Conservation (phyloP, 2,888 invertebrate species). For the Lepidonotus clava region DNA sequence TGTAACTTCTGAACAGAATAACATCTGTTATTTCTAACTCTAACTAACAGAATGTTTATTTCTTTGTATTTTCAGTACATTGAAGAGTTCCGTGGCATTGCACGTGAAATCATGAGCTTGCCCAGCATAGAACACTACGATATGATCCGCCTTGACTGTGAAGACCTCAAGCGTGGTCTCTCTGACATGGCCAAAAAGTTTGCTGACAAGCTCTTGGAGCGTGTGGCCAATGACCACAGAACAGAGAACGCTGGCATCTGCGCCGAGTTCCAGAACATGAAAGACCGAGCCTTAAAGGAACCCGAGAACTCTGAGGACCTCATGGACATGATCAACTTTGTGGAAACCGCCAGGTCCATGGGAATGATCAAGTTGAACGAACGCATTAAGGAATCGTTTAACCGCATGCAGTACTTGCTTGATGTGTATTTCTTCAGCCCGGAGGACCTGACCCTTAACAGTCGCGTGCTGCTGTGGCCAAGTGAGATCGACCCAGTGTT, state of each 20-base stretch:
- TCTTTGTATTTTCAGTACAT: constrained; percentile 78
- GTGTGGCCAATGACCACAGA: constrained; percentile 79
- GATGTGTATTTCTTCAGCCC: constrained; percentile 88
- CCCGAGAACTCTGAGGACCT: constrained; percentile 91
- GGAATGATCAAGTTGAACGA: constrained; percentile 86
- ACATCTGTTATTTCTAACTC: too few species aligned
- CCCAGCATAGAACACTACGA: constrained; percentile 80
- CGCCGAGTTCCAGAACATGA: constrained; percentile 87
- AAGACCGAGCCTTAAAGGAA: constrained; percentile 85
- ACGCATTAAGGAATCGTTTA: constrained; percentile 83
- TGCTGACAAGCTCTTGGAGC: constrained; percentile 77
- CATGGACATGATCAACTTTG: constrained; percentile 89
- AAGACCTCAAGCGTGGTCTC: constrained; percentile 80
- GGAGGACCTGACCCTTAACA: constrained; percentile 90
- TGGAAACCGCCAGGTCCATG: constrained; percentile 88
- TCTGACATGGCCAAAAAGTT: constrained; percentile 76
- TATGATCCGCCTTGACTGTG: constrained; percentile 80
- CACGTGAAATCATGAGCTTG: constrained; percentile 78
- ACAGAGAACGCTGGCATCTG: constrained; percentile 74
- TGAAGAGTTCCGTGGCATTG: constrained; percentile 76
- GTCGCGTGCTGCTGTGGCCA: constrained; percentile 90
- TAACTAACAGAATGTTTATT: too few species aligned
- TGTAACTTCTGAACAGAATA: too few species aligned
- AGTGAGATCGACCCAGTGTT: constrained; percentile 90
- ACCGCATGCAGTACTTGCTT: constrained; percentile 83